Evolutionary conservation across 2,113 vertebrate species (phyloP), one percentile per base, ranked within the genome.

Genomic region (Anseranas semipalmata): DNA sequence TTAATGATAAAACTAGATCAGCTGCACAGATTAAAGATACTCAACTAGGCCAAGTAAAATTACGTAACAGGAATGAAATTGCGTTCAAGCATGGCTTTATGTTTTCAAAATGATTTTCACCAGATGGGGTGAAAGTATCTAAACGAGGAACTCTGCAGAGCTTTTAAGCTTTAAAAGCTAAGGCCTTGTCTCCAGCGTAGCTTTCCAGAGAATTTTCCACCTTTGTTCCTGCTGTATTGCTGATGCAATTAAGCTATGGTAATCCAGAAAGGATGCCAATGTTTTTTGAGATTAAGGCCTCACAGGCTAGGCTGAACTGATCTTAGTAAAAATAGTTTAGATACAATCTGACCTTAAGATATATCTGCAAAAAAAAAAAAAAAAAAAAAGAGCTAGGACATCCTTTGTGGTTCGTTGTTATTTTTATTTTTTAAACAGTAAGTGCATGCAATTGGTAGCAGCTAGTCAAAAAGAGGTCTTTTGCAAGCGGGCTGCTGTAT

Each of bases 41-140:
- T 1, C 87, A 97, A 88, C 84, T 93, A 88, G 93, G 95, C 80
- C 55, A 74, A 93, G 87, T 41, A 6, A 83, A 79, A 77, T 96
- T 96, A 95, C 0, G 6, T 85, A 94, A 96, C 70, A 20, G 70
- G 85, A 71, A 90, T 50, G 28, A 91, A 88, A 89, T 91, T 73
- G 86, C 6, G 1, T 55, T 70, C 93, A 93, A 95, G 65, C 56
- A 89, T 41, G 72, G 85, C 6, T 95, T 95, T 91, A 71, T 59
- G 75, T 96, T 96, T 90, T 82, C 91, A 50, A 75, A 94, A 87
- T 72, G 2, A 67, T 89, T 95, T 97, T 91, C 67, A 92, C 74
- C 92, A 94, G 83, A 87, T 93, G 92, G 78, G 58, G 43, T 59
- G 60, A 55, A 73, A 45, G 52, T 53, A n/a, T 59, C 90, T 87